A percentile compares a stretch with the other conserved stretches of the same genome.
These are phyloP conservation scores for Callionymus lyra DNA, from an alignment of 2,113 vertebrate genomes.

Conservation along the genomic window DNA sequence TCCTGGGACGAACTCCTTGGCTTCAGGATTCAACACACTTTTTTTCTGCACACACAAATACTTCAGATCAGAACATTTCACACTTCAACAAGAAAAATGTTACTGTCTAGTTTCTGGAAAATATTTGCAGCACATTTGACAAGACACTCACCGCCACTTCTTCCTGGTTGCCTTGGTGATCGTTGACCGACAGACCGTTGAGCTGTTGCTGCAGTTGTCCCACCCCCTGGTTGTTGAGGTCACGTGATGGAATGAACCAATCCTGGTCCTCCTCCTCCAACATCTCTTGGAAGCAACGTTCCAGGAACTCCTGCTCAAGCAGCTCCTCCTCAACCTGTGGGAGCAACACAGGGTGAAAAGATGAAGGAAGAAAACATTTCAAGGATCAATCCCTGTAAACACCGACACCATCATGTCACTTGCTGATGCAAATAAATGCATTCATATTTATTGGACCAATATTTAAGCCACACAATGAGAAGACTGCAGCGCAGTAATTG, in stretches of 20 bases:
- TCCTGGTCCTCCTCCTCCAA: slow-evolving; percentile 95
- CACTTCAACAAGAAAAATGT: background rate
- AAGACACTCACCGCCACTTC: slow-evolving; percentile 79
- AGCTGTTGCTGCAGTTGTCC: slow-evolving; percentile 92
- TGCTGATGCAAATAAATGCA: no score
- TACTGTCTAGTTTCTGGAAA: background rate
- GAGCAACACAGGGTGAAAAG: background rate
- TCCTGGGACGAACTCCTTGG: slow-evolving; percentile 95
- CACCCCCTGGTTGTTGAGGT: slow-evolving; percentile 82
- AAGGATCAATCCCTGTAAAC: no score
- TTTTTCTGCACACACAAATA: slow-evolving; percentile 73
- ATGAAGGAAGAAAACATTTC: no score
- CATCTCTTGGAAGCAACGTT: slow-evolving; percentile 98
- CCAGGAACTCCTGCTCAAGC: slow-evolving; percentile 93
- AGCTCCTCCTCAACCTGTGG: slow-evolving; percentile 92
- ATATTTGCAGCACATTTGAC: background rate
- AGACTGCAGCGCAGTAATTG: no score
- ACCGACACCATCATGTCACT: no score
- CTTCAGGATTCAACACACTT: slow-evolving; percentile 94
- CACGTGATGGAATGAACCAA: slow-evolving; percentile 93
- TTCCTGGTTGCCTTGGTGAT: slow-evolving; percentile 70
- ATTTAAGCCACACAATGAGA: no score
- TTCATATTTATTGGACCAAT: no score
- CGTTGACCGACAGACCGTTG: slow-evolving; percentile 75
- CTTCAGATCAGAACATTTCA: background rate